phyloP scores from a whole-genome alignment of 2,113 vertebrate species.

The Anolis carolinensis region DNA sequence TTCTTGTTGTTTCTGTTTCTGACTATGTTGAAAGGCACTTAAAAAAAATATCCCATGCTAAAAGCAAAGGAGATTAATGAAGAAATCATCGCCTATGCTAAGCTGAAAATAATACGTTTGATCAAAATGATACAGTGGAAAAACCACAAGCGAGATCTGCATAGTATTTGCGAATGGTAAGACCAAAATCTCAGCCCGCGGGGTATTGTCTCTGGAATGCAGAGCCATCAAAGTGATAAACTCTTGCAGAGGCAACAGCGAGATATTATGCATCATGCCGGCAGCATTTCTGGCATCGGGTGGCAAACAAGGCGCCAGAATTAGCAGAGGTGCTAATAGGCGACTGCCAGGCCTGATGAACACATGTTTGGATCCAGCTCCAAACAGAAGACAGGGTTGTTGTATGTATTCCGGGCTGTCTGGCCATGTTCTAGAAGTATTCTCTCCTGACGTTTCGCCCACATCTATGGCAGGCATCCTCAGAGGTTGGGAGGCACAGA shows the following conservation, averaged over 20 bases:
- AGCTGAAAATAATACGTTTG: fast-evolving
- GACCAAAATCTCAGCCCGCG: not conserved
- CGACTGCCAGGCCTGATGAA: not conserved
- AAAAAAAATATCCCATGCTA: not conserved
- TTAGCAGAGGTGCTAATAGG: not conserved
- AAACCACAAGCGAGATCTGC: not conserved
- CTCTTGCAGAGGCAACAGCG: not conserved
- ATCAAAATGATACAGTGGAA: fast-evolving
- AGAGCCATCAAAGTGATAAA: not conserved
- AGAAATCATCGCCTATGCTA: not conserved
- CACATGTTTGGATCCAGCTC: not conserved
- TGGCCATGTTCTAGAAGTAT: too few species aligned
- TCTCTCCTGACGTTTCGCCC: too few species aligned
- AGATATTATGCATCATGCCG: fast-evolving
- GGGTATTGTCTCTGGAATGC: fast-evolving
- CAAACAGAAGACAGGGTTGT: slow-evolving; percentile 30
- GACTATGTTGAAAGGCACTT: not conserved
- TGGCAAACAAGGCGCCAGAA: slow-evolving; percentile 9
- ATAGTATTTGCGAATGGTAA: not conserved
- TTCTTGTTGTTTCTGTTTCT: too few species aligned
- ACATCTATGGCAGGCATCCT: too few species aligned
- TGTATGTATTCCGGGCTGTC: too few species aligned
- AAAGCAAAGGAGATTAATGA: not conserved
- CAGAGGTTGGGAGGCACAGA: too few species aligned
- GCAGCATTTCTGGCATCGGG: not conserved